Conservation (phyloP, 1,140 invertebrate genomes). For the Trichonephila inaurata region DNA sequence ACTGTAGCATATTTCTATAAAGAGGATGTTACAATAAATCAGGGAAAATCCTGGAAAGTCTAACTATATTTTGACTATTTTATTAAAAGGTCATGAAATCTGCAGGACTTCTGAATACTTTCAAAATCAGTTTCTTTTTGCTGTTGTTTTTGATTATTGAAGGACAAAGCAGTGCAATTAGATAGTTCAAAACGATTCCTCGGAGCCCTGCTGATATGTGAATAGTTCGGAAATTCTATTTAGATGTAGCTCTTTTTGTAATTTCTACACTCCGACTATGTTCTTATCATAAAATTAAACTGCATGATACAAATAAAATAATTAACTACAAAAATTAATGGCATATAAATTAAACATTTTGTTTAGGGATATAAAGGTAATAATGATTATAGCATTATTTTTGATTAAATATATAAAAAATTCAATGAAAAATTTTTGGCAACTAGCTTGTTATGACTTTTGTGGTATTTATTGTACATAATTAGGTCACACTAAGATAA, state of each 20-base stretch:
- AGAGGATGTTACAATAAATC: not conserved
- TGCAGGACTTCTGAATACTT: not conserved
- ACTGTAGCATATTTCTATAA: not conserved
- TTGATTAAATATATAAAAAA: not conserved
- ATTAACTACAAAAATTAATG: not conserved
- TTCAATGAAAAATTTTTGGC: not conserved
- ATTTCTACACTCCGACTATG: not conserved
- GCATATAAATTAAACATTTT: not conserved
- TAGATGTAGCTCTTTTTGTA: not conserved
- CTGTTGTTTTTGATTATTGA: not conserved
- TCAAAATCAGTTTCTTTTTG: not conserved
- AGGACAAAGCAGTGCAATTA: not conserved
- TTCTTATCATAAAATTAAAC: not conserved
- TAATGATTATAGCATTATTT: not conserved
- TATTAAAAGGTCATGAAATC: not conserved
- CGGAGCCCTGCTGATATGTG: conserved; percentile 14
- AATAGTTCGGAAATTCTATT: not conserved
- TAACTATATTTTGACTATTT: not conserved
- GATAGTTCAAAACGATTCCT: not conserved
- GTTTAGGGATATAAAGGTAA: not conserved
- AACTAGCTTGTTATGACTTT: not conserved
- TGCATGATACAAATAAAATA: not conserved
- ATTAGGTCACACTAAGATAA: conserved; percentile 68
- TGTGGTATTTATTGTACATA: not conserved
- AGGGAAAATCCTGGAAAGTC: not conserved